These are phyloP conservation scores for Drosophila punjabiensis DNA, from an alignment of 1,140 invertebrate species.

Conservation along the genomic window DNA sequence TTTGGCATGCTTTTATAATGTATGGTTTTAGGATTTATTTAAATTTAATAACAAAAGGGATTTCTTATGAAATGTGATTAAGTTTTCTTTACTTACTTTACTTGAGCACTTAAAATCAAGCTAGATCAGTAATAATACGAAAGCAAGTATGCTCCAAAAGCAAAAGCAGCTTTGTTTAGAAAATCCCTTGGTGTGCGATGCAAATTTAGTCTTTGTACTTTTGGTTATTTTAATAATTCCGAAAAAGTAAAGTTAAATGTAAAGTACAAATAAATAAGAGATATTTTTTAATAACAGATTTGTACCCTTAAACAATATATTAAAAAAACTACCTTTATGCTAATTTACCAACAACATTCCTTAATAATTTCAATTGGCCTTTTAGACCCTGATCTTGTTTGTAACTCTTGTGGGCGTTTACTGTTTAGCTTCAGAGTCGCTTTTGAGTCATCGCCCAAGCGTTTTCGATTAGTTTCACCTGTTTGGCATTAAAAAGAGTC, in stretches of 20 bases:
- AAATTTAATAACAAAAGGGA: not conserved
- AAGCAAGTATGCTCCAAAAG: not conserved
- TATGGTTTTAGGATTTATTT: not conserved
- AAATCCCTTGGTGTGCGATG: not conserved
- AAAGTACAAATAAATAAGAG: not conserved
- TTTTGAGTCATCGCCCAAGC: constrained; percentile 54
- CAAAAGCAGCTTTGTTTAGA: not conserved
- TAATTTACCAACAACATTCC: not conserved
- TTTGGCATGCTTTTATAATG: not conserved
- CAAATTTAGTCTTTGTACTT: not conserved
- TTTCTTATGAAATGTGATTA: too few species aligned
- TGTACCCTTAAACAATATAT: not conserved
- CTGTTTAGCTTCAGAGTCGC: not conserved
- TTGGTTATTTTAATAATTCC: not conserved
- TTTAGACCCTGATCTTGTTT: constrained; percentile 46
- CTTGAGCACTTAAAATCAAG: too few species aligned
- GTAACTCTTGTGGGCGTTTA: constrained; percentile 56
- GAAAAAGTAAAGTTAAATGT: not conserved
- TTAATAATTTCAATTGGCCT: constrained; percentile 1
- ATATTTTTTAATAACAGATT: not conserved
- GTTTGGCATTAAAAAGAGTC: constrained; percentile 13
- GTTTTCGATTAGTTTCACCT: constrained; percentile 67
- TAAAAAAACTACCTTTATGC: not conserved
- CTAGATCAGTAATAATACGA: not conserved
- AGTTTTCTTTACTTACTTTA: too few species aligned